These are phyloP conservation scores for Synergus japonicus DNA, from an alignment of 2,888 invertebrate species.

Conservation along the genomic window DNA sequence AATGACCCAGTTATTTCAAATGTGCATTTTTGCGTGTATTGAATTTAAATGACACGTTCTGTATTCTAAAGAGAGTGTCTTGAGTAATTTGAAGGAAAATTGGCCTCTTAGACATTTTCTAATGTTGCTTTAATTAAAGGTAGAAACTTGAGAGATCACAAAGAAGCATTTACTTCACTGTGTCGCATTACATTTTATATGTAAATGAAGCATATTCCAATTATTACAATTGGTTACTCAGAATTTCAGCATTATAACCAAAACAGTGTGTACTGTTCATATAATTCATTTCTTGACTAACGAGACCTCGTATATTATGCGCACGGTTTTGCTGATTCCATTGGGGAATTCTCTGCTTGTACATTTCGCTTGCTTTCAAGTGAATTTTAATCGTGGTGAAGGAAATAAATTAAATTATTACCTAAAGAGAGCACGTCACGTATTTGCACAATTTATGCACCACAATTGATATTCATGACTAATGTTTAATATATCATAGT, in stretches of 20 bases:
- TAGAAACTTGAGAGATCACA: background rate
- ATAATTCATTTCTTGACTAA: constrained; percentile 40
- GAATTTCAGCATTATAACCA: constrained; percentile 34
- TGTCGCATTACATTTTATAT: background rate
- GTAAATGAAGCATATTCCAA: constrained; percentile 7
- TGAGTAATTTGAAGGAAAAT: background rate
- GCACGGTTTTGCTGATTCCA: constrained; percentile 23
- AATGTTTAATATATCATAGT: background rate
- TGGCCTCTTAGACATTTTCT: background rate
- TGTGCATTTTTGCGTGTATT: background rate
- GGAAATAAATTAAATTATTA: background rate
- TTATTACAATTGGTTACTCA: constrained; percentile 37
- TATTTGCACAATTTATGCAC: background rate
- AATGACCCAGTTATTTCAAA: background rate
- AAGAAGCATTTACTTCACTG: background rate
- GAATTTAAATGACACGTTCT: background rate
- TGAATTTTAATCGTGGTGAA: constrained; percentile 26
- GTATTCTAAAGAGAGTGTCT: background rate
- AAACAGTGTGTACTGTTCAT: constrained; percentile 37
- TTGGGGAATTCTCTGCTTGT: constrained; percentile 30
- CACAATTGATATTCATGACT: background rate
- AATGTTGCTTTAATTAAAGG: background rate
- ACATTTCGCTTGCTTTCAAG: constrained; percentile 26
- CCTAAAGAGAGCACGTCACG: constrained; percentile 7
- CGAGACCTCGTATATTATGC: constrained; percentile 37